A percentile compares a stretch with the other conserved stretches of the same genome.
Evolutionary conservation across 37 sponge, comb jelly and placozoan species (phyloP).

Genomic region (Chondrosia reniformis): DNA sequence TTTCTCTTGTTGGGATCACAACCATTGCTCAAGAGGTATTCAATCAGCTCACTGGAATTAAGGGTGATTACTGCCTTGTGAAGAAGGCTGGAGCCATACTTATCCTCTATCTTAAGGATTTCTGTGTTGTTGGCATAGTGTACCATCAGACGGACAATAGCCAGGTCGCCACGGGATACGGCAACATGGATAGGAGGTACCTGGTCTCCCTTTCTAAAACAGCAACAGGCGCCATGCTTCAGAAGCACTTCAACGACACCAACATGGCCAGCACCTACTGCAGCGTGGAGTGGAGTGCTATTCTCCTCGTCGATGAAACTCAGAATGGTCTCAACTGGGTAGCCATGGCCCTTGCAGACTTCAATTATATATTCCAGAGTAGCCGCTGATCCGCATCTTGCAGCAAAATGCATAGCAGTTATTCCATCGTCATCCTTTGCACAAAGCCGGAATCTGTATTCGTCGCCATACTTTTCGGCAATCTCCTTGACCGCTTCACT

Average conservation of each 20-base stretch:
- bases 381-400: conserved; percentile 54
- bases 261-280: conserved; percentile 71
- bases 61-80: conserved; percentile 44
- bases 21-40: conserved; percentile 42
- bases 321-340: conserved; percentile 50
- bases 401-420: conserved; percentile 72
- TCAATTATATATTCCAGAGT: conserved; percentile 55
- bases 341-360: conserved; percentile 39
- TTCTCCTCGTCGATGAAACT: conserved; percentile 74
- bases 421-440: conserved; percentile 60
- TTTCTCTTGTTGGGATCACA: conserved; percentile 38
- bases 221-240: conserved; percentile 56
- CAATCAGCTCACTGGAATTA: conserved; percentile 22
- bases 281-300: conserved; percentile 82
- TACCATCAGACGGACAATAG: conserved; percentile 49
- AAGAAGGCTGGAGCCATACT: conserved; percentile 40
- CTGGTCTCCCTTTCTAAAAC: conserved; percentile 37
- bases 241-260: conserved; percentile 72
- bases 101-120: conserved; percentile 18
- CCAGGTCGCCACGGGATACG: conserved; percentile 55
- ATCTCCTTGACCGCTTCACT: neutral
- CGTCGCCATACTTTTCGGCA: neutral
- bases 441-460: conserved; percentile 56
- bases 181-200: conserved; percentile 69
- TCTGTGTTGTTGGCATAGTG: conserved; percentile 20